Percentiles rank a stretch among this genome's conserved stretches.
phyloP scores from a whole-genome alignment of 2,888 invertebrate genomes.

The Euplagia quadripunctaria region DNA sequence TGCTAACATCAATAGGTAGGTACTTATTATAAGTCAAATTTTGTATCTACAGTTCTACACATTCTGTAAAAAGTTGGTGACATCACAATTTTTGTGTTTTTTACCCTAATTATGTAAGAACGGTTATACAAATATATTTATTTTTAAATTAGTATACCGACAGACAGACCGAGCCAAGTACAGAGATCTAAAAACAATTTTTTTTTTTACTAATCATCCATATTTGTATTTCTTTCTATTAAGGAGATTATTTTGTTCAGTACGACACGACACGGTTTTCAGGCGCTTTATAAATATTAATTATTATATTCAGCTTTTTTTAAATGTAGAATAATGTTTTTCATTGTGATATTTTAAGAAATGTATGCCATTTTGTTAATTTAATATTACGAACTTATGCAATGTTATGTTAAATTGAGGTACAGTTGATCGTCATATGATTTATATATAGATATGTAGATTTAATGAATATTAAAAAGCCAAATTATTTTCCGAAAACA shows the following conservation, averaged over 20 bases:
- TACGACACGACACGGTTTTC: not conserved
- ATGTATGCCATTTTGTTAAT: not conserved
- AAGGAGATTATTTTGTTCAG: not conserved
- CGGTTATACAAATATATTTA: not conserved
- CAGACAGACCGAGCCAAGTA: too few species aligned
- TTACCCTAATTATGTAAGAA: not conserved
- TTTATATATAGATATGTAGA: too few species aligned
- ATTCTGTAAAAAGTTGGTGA: not conserved
- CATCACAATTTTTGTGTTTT: not conserved
- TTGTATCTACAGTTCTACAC: not conserved
- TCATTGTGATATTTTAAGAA: not conserved
- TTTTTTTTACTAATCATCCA: too few species aligned
- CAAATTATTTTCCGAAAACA: slow-evolving; percentile 3
- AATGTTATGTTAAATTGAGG: not conserved
- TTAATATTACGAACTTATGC: not conserved
- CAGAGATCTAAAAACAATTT: too few species aligned
- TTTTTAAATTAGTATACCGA: too few species aligned
- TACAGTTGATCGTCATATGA: not conserved
- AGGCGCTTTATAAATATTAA: not conserved
- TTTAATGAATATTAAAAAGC: not conserved
- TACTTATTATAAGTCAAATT: not conserved
- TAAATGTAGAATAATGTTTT: not conserved
- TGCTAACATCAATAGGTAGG: not conserved
- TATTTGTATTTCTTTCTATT: not conserved
- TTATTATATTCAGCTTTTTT: not conserved